Base-by-base conservation (phyloP, 2,888 invertebrate genomes). In the Tuberolachnus salignus region DNA sequence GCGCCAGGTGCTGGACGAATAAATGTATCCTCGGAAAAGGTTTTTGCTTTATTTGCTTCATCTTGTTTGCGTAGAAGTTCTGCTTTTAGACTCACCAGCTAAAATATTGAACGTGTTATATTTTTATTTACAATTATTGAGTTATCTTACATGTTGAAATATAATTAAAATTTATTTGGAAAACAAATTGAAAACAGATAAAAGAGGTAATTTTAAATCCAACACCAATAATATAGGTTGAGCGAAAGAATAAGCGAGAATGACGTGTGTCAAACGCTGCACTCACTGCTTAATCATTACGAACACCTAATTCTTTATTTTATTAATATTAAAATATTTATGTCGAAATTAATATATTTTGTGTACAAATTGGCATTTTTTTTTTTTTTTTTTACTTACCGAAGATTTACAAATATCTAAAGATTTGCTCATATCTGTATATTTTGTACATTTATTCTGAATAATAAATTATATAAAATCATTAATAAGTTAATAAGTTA, bases 11-110 rank as follows among this genome's bases (percentile, higher is more conserved):
- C 1, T 21, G 78, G 78, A 13, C 78, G 78, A 61, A 78, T 78
- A 51, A 78, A 78, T 78, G 78, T 69, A 61, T 78, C 78, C 6
- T 69, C 78, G 51, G 78, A 78, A 78, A 78, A 78, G n/a, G 59
- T 78, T 61, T 83, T 93, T 9, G 90, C 90, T 84, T 90, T 89
- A 80, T 88, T 87, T 1, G 94, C 91, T 86, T 96, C 95, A 83
- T 92, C 91, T 86, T 95, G 93, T 86, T 97, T 97, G 81, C 92
- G 89, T 64, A 93, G 85, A 19, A 97, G 87, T 86, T 97, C 97
- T 0, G 97, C 96, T 87, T 96, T 96, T 81, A 97, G 87, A 84
- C 92, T 93, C n/a, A 94, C 86, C 71, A 94, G 84, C 89, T 91
- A 84, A 69, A 86, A 86, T n/a, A 80, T 51, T 14, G 49, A 55